These are phyloP conservation scores for Dendronephthya gigantea DNA, from an alignment of 64 coral and sea anemone species.

Conservation along the genomic window DNA sequence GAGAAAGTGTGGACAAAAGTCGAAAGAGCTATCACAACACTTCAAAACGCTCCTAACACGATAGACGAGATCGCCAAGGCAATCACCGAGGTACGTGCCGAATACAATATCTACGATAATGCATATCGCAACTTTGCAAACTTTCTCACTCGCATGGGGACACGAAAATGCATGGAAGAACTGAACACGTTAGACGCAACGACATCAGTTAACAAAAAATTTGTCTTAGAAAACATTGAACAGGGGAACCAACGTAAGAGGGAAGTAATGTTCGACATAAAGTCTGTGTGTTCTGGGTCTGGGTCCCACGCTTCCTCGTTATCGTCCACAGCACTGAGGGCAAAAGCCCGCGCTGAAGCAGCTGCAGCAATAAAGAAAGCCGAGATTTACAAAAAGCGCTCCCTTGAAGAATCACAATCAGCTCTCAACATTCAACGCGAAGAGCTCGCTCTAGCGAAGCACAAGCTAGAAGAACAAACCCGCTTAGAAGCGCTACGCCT, in stretches of 20 bases:
- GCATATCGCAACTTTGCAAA: neutral
- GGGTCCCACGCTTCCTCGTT: neutral
- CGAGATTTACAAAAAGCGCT: neutral
- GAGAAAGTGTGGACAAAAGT: neutral
- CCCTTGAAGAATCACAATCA: conserved; percentile 1
- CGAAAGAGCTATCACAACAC: neutral
- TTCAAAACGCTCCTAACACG: neutral
- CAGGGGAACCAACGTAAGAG: neutral
- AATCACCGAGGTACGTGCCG: neutral
- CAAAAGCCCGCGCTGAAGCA: neutral
- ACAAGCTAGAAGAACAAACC: neutral
- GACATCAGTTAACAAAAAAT: neutral
- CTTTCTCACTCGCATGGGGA: neutral
- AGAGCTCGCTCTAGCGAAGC: neutral
- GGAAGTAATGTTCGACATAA: neutral
- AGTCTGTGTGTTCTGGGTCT: neutral
- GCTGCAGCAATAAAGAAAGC: neutral
- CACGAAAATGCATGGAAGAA: neutral
- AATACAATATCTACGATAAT: neutral
- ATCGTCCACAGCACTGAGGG: neutral
- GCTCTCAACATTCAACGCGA: neutral
- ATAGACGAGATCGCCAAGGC: neutral
- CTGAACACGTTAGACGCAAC: neutral
- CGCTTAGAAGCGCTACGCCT: too few species aligned
- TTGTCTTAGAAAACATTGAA: neutral